Evolutionary conservation across 2,113 vertebrate genomes (phyloP).

Genomic region (Solenodon paradoxus): DNA sequence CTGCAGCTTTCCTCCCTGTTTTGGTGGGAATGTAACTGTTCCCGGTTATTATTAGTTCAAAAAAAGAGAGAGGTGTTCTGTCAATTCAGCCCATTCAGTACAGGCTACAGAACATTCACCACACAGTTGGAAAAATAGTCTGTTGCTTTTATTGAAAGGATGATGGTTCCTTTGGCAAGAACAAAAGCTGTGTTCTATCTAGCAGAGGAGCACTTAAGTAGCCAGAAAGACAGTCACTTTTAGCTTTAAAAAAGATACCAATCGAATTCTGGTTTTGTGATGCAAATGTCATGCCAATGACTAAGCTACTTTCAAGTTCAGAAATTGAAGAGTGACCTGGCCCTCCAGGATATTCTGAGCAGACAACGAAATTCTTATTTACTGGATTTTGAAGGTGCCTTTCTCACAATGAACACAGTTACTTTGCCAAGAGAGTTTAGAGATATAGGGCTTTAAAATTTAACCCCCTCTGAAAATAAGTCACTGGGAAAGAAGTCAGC

Average conservation of each 20-base stretch:
- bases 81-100: background rate
- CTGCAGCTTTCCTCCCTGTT: background rate
- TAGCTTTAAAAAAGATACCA: constrained; percentile 12
- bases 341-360: background rate
- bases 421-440: constrained; percentile 7
- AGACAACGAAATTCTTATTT: background rate
- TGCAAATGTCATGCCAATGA: constrained; percentile 37
- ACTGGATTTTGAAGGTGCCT: background rate
- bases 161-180: constrained; percentile 44
- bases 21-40: background rate
- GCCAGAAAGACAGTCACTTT: constrained; percentile 37
- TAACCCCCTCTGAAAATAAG: background rate
- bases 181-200: background rate
- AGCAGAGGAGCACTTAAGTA: background rate
- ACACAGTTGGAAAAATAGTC: constrained; percentile 36
- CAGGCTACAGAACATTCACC: background rate
- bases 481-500: background rate
- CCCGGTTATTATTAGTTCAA: background rate
- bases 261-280: constrained; percentile 46
- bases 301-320: constrained; percentile 6
- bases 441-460: background rate
- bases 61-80: constrained; percentile 17
- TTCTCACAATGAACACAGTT: background rate
- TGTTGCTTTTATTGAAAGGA: constrained; percentile 39
- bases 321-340: background rate